These are phyloP conservation scores for Coremacera marginata DNA, from an alignment of 2,888 invertebrate genomes.

Conservation along the genomic window DNA sequence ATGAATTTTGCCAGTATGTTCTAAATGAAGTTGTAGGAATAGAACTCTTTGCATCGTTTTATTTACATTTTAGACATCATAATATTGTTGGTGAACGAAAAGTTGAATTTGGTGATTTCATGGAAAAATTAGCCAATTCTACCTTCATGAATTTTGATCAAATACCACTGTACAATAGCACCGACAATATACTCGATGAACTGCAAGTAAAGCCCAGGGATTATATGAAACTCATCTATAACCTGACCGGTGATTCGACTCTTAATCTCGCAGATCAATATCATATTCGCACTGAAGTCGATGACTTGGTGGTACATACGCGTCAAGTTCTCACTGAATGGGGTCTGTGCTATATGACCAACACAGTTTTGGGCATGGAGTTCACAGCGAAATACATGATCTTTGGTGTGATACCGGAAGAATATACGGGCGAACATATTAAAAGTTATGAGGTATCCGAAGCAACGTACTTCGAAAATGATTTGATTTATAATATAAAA, in stretches of 20 bases:
- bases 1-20: constrained; percentile 58
- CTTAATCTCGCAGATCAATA: constrained; percentile 41
- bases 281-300: constrained; percentile 43
- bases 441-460: constrained; percentile 42
- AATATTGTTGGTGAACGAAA: constrained; percentile 40
- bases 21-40: not conserved
- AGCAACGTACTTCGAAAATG: constrained; percentile 59
- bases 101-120: constrained; percentile 55
- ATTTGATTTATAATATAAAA: constrained; percentile 57
- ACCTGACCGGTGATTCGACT: constrained; percentile 60
- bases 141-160: constrained; percentile 64
- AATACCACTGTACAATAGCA: constrained; percentile 50
- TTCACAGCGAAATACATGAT: constrained; percentile 59
- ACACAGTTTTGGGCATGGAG: constrained; percentile 54
- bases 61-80: constrained; percentile 33
- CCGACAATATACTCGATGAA: constrained; percentile 55
- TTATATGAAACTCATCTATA: constrained; percentile 67
- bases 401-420: constrained; percentile 53
- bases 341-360: constrained; percentile 66
- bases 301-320: constrained; percentile 47
- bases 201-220: constrained; percentile 57
- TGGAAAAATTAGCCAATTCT: constrained; percentile 67
- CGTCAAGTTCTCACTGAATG: constrained; percentile 67
- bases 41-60: too few relatives aligned
- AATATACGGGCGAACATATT: constrained; percentile 17